Percentiles rank a stretch among this genome's conserved stretches.
These are phyloP conservation scores for Drosophila pachea DNA, from an alignment of 1,140 invertebrate species.

Conservation along the genomic window DNA sequence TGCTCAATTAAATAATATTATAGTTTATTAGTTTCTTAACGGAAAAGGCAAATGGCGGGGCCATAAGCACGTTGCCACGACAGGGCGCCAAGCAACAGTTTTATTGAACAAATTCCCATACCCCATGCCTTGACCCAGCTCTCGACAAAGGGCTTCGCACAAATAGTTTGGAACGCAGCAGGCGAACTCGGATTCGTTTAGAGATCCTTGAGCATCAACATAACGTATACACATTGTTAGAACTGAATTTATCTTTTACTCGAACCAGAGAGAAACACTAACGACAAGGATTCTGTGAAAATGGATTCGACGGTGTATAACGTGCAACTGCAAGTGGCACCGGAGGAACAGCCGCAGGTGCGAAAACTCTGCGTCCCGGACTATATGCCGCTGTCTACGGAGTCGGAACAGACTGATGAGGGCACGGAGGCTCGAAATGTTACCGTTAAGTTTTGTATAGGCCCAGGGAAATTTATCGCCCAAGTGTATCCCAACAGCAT, in stretches of 20 bases:
- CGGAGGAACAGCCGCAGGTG: constrained; percentile 34
- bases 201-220: constrained; percentile 17
- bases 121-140: constrained; percentile 2
- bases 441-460: constrained; percentile 72
- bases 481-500: constrained; percentile 77
- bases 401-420: constrained; percentile 36
- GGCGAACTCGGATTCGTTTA: constrained; percentile 29
- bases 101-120: constrained; percentile 68
- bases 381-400: constrained; percentile 23
- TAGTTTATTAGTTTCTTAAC: constrained; percentile 4
- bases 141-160: constrained; percentile 2
- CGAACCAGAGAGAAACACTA: constrained; percentile 35
- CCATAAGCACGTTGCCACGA: constrained; percentile 56
- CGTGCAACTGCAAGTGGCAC: constrained; percentile 51
- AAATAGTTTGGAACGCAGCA: constrained; percentile 28
- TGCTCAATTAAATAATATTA: constrained; percentile 18
- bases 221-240: constrained; percentile 6
- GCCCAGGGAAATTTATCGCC: constrained; percentile 61
- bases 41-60: constrained; percentile 23
- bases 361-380: constrained; percentile 24
- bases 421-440: constrained; percentile 59
- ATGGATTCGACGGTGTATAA: constrained; percentile 41
- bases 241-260: constrained; percentile 17
- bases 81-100: constrained; percentile 60
- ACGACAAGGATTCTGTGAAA: constrained; percentile 21